These are phyloP conservation scores for Tipula unca DNA, from an alignment of 2,888 invertebrate genomes.

Conservation along the genomic window DNA sequence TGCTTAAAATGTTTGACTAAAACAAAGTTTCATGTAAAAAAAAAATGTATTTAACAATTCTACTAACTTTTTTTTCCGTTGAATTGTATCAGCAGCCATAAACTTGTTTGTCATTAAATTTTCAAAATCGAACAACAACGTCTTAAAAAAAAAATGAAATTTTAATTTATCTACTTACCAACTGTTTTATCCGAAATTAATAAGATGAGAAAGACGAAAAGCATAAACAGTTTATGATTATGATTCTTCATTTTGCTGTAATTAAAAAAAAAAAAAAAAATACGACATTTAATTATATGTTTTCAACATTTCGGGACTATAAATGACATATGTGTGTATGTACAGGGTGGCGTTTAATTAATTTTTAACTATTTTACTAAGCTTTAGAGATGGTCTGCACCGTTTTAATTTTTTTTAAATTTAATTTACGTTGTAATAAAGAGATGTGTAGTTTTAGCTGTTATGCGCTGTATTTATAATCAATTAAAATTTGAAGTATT, in stretches of 20 bases:
- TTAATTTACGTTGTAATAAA: too few relatives aligned
- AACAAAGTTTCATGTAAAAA: too few relatives aligned
- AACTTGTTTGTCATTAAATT: neutral
- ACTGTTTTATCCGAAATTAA: neutral
- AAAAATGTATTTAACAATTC: neutral
- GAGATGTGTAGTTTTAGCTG: too few relatives aligned
- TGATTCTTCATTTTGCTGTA: neutral
- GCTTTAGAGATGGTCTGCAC: too few relatives aligned
- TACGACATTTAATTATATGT: neutral
- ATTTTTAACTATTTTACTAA: too few relatives aligned
- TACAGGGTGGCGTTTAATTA: too few relatives aligned
- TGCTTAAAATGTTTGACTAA: neutral
- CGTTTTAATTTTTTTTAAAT: too few relatives aligned
- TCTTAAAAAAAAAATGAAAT: neutral
- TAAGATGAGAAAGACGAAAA: neutral
- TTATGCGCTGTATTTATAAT: neutral
- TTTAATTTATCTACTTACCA: neutral
- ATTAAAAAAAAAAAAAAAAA: neutral
- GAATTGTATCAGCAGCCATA: neutral
- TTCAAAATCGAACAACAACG: neutral
- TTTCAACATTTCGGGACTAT: neutral
- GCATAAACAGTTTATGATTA: neutral
- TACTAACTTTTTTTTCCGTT: neutral
- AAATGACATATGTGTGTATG: neutral
- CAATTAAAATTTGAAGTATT: neutral